Evolutionary conservation across 2,888 invertebrate genomes (phyloP).

Genomic region (Nemoura dubitans): DNA sequence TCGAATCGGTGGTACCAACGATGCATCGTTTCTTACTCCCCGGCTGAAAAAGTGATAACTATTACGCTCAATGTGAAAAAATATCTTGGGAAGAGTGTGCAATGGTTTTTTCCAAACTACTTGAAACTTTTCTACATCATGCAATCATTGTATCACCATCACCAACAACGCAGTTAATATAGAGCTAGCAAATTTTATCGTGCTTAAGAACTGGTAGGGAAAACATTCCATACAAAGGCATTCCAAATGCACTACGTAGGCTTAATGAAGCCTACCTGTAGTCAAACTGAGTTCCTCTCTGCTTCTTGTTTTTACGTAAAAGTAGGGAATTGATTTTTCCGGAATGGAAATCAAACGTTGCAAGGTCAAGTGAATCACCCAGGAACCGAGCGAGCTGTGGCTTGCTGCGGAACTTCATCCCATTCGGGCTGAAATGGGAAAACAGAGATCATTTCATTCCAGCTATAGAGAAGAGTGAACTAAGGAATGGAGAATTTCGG

Average conservation of each 20-base stretch:
- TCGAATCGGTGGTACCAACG: slow-evolving; percentile 91
- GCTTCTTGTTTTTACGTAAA: slow-evolving; percentile 76
- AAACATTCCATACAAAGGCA: slow-evolving; percentile 38
- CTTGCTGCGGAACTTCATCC: slow-evolving; percentile 84
- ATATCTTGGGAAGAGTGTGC: slow-evolving; percentile 18
- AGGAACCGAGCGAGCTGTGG: slow-evolving; percentile 81
- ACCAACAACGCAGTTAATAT: background rate
- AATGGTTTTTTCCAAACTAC: background rate
- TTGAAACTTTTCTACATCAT: background rate
- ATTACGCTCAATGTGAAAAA: background rate
- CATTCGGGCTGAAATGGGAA: slow-evolving; percentile 73
- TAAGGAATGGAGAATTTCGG: background rate
- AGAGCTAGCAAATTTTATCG: slow-evolving; percentile 12
- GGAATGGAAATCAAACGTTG: slow-evolving; percentile 83
- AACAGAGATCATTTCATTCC: slow-evolving; percentile 46
- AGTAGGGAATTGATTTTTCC: slow-evolving; percentile 78
- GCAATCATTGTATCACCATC: background rate
- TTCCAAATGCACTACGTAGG: slow-evolving; percentile 40
- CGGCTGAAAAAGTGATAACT: slow-evolving; percentile 64
- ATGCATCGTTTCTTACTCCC: slow-evolving; percentile 85
- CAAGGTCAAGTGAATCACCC: slow-evolving; percentile 80
- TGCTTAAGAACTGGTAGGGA: slow-evolving; percentile 31
- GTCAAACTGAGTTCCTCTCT: slow-evolving; percentile 72
- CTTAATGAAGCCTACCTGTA: slow-evolving; percentile 66
- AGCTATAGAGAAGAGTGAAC: background rate